Evolutionary conservation across 2,113 vertebrate species (phyloP), one percentile per base, ranked within the genome.

Genomic region (Hydrolagus affinis): DNA sequence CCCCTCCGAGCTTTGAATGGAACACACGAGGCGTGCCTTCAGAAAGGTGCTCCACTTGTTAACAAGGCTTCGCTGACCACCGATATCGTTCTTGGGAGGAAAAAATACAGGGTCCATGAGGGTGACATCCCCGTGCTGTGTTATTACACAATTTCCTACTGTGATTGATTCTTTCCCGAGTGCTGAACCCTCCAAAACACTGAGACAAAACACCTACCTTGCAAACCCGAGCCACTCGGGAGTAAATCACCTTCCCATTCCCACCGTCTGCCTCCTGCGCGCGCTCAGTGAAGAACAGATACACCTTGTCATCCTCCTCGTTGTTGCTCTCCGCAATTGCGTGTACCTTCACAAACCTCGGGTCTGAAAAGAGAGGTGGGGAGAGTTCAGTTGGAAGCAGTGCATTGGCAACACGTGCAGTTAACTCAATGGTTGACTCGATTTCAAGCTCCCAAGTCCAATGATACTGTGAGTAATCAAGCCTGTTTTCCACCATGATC

Each of bases 21-120:
- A 94, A 60, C 94, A 95, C 32, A 94, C 90, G 87, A 95, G 87
- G n/a, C 94, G 91, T 70, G 94, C 90, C 87, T 95, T 95, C 87
- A 94, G 93, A 87, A 94, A 95, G 11, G 94, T 95, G 70, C 94
- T 95, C 94, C 94, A 95, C 88, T 95, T 95, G 77, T 95, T 92
- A 15, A 95, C 94, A 87, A 95, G 87, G 88, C 94, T 95, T 74
- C 94, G 91, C 89, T 95, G 94, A 68, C 94, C 94, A 62, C 94
- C 94, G 0, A 94, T 93, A 87, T 95, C 94, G 78, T 94, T 94
- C 94, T 95, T 21, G 44, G 44, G 44, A 6, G 44, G 44, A 44
- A 44, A 44, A 44, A 44, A 44, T 44, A 44, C 1, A 44, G 44
- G 44, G 44, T 1, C 44, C 44, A 6, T 44, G 44, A 44, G 44